Percentiles rank a stretch among this genome's conserved stretches.
Evolutionary conservation across 2,113 vertebrate genomes (phyloP).

Genomic region (Hippocampus abdominalis): DNA sequence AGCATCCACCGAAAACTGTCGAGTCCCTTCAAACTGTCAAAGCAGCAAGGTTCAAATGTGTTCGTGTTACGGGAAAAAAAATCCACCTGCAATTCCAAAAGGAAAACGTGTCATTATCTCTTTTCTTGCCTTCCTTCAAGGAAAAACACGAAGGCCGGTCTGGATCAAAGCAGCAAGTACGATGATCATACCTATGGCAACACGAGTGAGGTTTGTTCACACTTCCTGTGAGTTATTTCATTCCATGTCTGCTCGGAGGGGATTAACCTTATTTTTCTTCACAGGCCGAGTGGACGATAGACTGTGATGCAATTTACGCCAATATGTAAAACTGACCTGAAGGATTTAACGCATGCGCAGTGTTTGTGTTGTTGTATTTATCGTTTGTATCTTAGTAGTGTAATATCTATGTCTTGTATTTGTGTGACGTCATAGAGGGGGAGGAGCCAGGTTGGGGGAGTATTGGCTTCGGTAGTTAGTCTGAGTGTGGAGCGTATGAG

Average conservation of each 20-base stretch:
- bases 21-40: background rate
- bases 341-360: background rate
- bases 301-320: conserved; percentile 42
- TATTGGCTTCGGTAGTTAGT: no score
- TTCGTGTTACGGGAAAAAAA: background rate
- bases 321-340: conserved; percentile 33
- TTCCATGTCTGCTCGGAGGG: background rate
- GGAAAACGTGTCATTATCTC: background rate
- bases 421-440: no score
- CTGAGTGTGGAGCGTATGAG: no score
- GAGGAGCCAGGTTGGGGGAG: no score
- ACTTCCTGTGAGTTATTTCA: background rate
- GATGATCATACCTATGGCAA: conserved; percentile 34
- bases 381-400: background rate
- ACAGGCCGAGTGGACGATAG: conserved; percentile 14
- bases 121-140: background rate
- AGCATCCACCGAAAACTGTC: background rate
- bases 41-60: background rate
- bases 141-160: background rate
- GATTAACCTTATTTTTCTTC: background rate
- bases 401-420: no score
- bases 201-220: conserved; percentile 29
- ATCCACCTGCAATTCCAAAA: background rate
- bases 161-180: background rate
- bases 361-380: background rate